Evolutionary conservation across 2,113 vertebrate species (phyloP).

Genomic region (Tachysurus vachellii): DNA sequence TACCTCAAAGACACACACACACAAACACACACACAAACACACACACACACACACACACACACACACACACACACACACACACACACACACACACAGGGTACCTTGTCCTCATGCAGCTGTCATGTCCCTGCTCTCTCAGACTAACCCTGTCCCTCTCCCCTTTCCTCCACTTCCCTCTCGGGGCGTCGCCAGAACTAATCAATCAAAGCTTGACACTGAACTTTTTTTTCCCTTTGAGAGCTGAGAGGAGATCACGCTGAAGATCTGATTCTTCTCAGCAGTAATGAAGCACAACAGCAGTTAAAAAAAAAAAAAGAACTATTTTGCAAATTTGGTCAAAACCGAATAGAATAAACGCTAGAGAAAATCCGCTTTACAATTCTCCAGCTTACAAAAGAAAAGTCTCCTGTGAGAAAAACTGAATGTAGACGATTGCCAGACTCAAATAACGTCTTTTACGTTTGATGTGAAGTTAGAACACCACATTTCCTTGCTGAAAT

Average conservation of each 20-base stretch:
- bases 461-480: neutral
- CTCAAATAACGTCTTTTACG: neutral
- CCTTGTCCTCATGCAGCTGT: constrained; percentile 47
- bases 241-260: neutral
- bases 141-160: neutral
- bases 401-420: neutral
- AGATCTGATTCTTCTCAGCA: neutral
- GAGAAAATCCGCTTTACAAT: neutral
- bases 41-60: constrained; percentile 34
- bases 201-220: neutral
- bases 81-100: constrained; percentile 37
- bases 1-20: neutral
- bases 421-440: neutral
- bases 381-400: neutral
- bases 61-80: constrained; percentile 30
- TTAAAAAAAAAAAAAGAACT: neutral
- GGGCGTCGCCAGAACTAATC: neutral
- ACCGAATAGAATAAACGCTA: neutral
- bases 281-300: neutral
- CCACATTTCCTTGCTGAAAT: neutral
- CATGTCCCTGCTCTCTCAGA: neutral
- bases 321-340: neutral
- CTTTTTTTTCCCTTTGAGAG: neutral
- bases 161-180: constrained; percentile 6
- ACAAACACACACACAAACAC: no score